Evolutionary conservation across 2,113 vertebrate genomes (phyloP).

Genomic region (Circaetus gallicus): DNA sequence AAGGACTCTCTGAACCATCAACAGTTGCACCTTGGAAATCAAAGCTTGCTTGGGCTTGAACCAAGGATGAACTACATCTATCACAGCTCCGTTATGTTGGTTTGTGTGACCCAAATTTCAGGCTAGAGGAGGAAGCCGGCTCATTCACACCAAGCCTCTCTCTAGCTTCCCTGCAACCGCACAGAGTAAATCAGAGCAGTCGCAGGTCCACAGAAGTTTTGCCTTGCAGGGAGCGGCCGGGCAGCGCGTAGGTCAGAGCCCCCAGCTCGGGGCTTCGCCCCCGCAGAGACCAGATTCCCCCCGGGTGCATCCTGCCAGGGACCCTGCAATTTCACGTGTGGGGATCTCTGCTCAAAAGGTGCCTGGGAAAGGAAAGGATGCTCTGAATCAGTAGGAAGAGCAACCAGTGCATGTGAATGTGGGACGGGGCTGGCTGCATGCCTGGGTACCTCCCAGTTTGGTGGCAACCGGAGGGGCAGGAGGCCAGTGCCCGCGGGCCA

Average conservation of each 20-base stretch:
- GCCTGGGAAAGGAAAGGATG: background rate
- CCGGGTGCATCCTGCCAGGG: rapidly evolving
- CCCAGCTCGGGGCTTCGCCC: background rate
- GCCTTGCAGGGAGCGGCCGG: background rate
- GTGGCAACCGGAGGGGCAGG: background rate
- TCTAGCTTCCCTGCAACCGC: background rate
- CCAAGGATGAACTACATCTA: background rate
- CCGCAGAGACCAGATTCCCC: background rate
- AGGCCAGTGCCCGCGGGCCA: rapidly evolving
- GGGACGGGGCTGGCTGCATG: background rate
- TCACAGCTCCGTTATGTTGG: background rate
- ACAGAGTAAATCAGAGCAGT: background rate
- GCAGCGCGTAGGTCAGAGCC: background rate
- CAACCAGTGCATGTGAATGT: rapidly evolving
- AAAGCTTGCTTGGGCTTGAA: background rate
- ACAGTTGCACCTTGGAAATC: background rate
- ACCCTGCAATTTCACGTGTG: rapidly evolving
- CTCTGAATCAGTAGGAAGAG: background rate
- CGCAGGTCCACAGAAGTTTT: background rate
- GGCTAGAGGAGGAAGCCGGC: background rate
- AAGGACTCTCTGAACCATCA: background rate
- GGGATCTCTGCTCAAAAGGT: background rate
- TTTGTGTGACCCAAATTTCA: constrained; percentile 12
- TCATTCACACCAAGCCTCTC: constrained; percentile 22
- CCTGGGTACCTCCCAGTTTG: background rate